Conservation (phyloP, 2,888 invertebrate species). For the Amorpha juglandis region DNA sequence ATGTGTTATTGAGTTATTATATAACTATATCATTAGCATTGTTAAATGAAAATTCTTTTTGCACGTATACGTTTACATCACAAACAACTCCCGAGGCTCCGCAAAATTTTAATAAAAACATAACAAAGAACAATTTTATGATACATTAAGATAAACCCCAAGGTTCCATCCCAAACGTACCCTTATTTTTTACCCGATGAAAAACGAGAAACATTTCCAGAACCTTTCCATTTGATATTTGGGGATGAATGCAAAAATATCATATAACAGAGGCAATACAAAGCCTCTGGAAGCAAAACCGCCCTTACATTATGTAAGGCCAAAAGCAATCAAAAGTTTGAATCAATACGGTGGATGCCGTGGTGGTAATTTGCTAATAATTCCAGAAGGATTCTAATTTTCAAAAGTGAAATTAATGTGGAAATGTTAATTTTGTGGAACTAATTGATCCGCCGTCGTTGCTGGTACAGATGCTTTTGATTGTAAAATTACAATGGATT, state of each 20-base stretch:
- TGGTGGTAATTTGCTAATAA: slow-evolving; percentile 17
- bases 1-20: too few relatives aligned
- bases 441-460: background rate
- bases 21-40: too few relatives aligned
- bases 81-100: background rate
- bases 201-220: background rate
- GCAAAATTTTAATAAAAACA: slow-evolving; percentile 18
- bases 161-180: slow-evolving; percentile 1
- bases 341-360: slow-evolving; percentile 3
- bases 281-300: background rate
- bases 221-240: background rate
- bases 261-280: slow-evolving; percentile 14
- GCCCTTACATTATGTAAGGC: slow-evolving; percentile 1
- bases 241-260: slow-evolving; percentile 11
- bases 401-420: slow-evolving; percentile 5
- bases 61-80: background rate
- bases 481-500: background rate
- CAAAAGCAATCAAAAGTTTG: slow-evolving; percentile 19
- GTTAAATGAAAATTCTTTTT: too few relatives aligned
- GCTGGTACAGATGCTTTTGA: background rate
- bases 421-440: slow-evolving; percentile 7
- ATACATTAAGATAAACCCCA: slow-evolving; percentile 19
- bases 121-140: slow-evolving; percentile 17
- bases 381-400: slow-evolving; percentile 9
- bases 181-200: slow-evolving; percentile 13